These are phyloP conservation scores for Macrotrachela quadricornifera DNA, from an alignment of 1,140 invertebrate species.

Conservation along the genomic window DNA sequence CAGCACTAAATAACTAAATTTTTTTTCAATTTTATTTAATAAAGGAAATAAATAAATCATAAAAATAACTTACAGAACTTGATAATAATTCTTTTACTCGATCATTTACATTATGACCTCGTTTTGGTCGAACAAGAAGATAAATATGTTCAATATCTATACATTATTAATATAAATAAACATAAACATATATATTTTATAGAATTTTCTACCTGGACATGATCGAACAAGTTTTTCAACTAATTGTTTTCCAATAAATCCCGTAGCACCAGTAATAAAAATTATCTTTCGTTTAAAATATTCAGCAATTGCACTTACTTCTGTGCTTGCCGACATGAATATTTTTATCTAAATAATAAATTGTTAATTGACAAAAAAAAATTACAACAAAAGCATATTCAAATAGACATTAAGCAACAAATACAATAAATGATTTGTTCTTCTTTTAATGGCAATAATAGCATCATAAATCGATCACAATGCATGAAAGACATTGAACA, in stretches of 20 bases:
- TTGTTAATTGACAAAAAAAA: too few species aligned
- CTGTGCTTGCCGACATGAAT: too few species aligned
- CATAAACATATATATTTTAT: too few species aligned
- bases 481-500: too few species aligned
- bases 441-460: too few species aligned
- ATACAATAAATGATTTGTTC: too few species aligned
- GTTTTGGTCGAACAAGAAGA: constrained; percentile 10
- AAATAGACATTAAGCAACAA: too few species aligned
- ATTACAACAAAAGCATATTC: too few species aligned
- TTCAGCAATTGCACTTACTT: too few species aligned
- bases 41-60: neutral
- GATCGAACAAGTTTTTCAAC: constrained; percentile 9
- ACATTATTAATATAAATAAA: too few species aligned
- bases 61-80: constrained; percentile 16
- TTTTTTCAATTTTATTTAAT: constrained; percentile 6
- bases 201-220: constrained; percentile 21
- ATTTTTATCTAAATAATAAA: too few species aligned
- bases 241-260: constrained; percentile 10
- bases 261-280: constrained; percentile 11
- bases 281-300: constrained; percentile 10
- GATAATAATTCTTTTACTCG: constrained; percentile 24
- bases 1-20: constrained; percentile 23
- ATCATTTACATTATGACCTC: constrained; percentile 33
- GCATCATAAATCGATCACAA: too few species aligned
- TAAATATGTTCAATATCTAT: constrained; percentile 9